Evolutionary conservation across 2,888 invertebrate species (phyloP).

Genomic region (Pseudococcus longispinus): DNA sequence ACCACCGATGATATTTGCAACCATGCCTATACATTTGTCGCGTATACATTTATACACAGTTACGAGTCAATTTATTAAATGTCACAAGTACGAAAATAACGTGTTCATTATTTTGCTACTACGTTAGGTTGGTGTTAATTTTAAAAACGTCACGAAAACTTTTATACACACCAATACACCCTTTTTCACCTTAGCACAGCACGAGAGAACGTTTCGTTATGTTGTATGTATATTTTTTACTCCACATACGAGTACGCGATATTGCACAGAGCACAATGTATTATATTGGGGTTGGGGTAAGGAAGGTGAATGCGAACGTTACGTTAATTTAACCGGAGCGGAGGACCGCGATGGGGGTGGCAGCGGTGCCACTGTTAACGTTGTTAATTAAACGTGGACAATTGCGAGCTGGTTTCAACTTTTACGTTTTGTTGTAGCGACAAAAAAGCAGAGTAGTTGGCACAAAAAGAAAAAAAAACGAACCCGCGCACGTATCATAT

Average conservation of each 20-base stretch:
- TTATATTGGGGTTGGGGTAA: no score
- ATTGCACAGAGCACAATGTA: background rate
- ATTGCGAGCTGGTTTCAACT: background rate
- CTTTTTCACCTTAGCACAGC: background rate
- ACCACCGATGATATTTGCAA: background rate
- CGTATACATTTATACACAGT: background rate
- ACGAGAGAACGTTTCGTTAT: background rate
- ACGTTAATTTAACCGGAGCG: background rate
- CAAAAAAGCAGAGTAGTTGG: background rate
- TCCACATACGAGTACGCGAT: background rate
- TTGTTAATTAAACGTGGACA: slow-evolving; percentile 22
- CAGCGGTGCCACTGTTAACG: background rate
- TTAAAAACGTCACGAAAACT: slow-evolving; percentile 17
- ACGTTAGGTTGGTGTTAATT: background rate
- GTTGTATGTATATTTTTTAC: background rate
- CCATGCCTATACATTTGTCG: background rate
- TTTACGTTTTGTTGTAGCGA: background rate
- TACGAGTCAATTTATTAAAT: background rate
- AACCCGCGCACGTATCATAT: background rate
- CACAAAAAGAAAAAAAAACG: background rate
- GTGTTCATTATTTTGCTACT: background rate
- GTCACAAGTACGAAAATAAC: background rate
- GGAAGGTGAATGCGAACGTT: background rate
- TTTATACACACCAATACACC: background rate
- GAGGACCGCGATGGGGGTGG: background rate